Conservation (phyloP, 2,797 vertebrate species). For the Scolopax rusticola region DNA sequence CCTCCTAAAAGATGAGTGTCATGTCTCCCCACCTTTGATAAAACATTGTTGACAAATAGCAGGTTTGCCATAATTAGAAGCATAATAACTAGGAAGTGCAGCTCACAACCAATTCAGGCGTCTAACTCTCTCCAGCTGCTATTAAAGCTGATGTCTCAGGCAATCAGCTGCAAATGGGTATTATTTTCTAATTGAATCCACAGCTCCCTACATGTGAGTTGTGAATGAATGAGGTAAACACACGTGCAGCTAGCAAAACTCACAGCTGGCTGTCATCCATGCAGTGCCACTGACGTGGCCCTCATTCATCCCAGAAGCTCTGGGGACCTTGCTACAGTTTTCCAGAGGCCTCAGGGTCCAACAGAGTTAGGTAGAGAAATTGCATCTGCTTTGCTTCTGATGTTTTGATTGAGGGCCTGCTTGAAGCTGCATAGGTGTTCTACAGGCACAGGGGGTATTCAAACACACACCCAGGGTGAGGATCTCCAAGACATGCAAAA, state of each 20-base stretch:
- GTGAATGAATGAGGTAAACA: conserved; percentile 60
- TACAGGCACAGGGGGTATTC: background rate
- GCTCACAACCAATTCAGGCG: conserved; percentile 31
- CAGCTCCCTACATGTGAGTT: conserved; percentile 62
- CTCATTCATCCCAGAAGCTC: background rate
- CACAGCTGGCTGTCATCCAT: background rate
- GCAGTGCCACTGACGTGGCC: background rate
- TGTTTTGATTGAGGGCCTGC: background rate
- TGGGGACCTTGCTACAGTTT: background rate
- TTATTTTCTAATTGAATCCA: conserved; percentile 69
- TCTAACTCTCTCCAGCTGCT: conserved; percentile 73
- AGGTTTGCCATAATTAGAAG: conserved; percentile 69
- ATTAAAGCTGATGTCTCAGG: conserved; percentile 70
- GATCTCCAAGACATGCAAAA: background rate
- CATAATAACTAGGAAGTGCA: conserved; percentile 59
- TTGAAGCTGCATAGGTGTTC: background rate
- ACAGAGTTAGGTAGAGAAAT: background rate
- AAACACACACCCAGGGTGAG: background rate
- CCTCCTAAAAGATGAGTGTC: conserved; percentile 53
- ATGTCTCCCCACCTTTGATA: conserved; percentile 67
- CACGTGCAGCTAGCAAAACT: conserved; percentile 23
- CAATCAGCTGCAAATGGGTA: conserved; percentile 61
- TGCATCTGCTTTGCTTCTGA: background rate
- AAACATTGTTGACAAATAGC: conserved; percentile 69
- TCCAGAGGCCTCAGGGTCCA: background rate